Evolutionary conservation across 2,888 invertebrate genomes (phyloP), one percentile per base, ranked within the genome.

Genomic region (Pyrgus malvae): DNA sequence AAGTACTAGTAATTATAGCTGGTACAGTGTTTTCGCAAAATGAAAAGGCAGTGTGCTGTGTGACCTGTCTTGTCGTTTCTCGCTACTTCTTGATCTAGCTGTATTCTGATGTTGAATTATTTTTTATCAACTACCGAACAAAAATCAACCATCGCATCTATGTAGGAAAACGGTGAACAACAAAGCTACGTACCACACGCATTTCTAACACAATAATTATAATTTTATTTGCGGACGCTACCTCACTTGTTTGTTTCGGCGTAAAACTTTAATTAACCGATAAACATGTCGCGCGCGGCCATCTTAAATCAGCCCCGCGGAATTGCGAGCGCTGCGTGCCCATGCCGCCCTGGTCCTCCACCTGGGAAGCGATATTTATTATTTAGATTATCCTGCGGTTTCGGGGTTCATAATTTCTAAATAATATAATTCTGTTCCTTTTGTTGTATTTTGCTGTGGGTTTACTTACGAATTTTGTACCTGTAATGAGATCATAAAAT

Each of bases 231-330:
- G 80, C 72, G 53, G 63, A 69, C 79, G 59, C 67, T 77, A 70
- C 63, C 58, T 64, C 56, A 72, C 78, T 77, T 82, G 82, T 82
- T 84, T 82, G 83, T 82, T 84, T 83, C 78, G 75, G 80, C 78
- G 80, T 83, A 89, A 90, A 90, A 90, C 88, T 90, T 90, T 86
- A 90, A 90, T 90, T 89, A 90, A 90, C 86, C 82, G 82, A 90
- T 90, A 90, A 90, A 90, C 83, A 88, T 89, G 88, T 86, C 89
- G 71, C 72, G 74, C 75, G 70, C 76, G 68, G 76, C 81, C 79
- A 73, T 78, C 81, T 84, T 85, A 85, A 84, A 83, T 86, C 80
- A 78, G 79, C 72, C 72, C 56, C 46, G 59, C 49, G 55, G 70
- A 78, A 78, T 78, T 76, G 65, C 64, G 60, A 56, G 48, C 40